Base-by-base conservation (phyloP, 2,888 invertebrate species). In the Hypena proboscidalis region DNA sequence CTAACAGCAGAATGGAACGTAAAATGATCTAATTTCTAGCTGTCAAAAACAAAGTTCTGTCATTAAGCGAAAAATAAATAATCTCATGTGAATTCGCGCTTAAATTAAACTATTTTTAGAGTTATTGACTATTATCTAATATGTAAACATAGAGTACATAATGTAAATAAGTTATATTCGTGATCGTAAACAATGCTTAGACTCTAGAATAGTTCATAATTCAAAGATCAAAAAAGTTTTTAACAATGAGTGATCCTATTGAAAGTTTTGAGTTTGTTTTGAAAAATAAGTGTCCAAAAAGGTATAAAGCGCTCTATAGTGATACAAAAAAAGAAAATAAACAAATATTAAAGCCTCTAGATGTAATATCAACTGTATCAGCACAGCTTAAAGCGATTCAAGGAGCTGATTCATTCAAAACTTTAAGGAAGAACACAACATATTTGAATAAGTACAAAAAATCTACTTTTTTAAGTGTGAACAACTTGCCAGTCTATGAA, bases 381-480 rank as follows among this genome's bases (percentile, higher is more conserved):
- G 58, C 58, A 6, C 84, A 89, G 63, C 57, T 90, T n/a, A 79
- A 72, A 58, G 80, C 77, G 0, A 72, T 87, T 3, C 79, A 84
- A 26, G 63, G 50, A 2, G 84, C 88, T 1, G 88, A 90, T 48
- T 51, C 39, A 20, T 10, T 42, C 1, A 70, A 37, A 35, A 60
- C 26, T 23, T 32, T 31, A 4, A 69, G 58, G 46, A 35, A 15
- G 11, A 2, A 7, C 13, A 4, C 15, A 17, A 66, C 58, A 42
- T 39, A 49, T 4, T 13, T 68, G 4, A 29, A 37, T 13, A 63
- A 45, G 14, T 64, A 36, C 10, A 77, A 70, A 10, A 72, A 63
- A 17, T 67, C 64, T 0, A 35, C 40, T 2, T 77, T 85, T 45
- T 4, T 80, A 27, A 58, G 72, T 43, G 57, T 83, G 0, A 74